phyloP scores from a whole-genome alignment of 1,140 invertebrate species.

The Magallana angulata region DNA sequence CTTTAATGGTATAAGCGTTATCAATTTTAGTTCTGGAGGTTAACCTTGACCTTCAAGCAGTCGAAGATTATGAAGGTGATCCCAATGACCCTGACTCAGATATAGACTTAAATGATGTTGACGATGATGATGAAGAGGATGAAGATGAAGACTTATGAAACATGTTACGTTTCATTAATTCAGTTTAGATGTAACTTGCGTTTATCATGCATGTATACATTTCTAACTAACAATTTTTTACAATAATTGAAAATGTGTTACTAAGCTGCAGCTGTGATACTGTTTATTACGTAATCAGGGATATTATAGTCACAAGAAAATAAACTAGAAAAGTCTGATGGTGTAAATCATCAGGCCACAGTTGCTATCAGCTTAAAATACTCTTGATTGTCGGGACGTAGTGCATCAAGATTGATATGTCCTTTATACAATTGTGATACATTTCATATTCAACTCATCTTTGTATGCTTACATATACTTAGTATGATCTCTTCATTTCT shows the following conservation, averaged over 20 bases:
- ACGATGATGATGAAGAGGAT: conserved; percentile 14
- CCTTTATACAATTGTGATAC: too few species aligned
- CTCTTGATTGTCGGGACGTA: too few species aligned
- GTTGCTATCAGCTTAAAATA: background rate
- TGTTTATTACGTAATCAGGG: too few species aligned
- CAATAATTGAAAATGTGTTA: background rate
- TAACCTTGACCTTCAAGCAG: conserved; percentile 8
- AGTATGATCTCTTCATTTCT: too few species aligned
- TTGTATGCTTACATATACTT: too few species aligned
- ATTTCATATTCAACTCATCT: too few species aligned
- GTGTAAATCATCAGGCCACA: background rate
- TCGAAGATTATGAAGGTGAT: conserved; percentile 33
- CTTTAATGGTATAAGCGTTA: background rate
- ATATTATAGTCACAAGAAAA: too few species aligned
- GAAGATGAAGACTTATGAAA: conserved; percentile 2
- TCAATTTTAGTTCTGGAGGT: conserved; percentile 2
- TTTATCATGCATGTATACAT: background rate
- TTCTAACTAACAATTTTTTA: background rate
- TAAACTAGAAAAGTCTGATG: background rate
- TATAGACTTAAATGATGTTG: background rate
- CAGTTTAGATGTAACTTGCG: background rate
- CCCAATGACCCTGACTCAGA: conserved; percentile 13
- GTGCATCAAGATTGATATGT: too few species aligned
- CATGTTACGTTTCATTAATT: background rate
- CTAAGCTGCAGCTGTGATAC: too few species aligned